Base-by-base conservation (phyloP, 2,888 invertebrate genomes). In the Yponomeuta plumbellus region DNA sequence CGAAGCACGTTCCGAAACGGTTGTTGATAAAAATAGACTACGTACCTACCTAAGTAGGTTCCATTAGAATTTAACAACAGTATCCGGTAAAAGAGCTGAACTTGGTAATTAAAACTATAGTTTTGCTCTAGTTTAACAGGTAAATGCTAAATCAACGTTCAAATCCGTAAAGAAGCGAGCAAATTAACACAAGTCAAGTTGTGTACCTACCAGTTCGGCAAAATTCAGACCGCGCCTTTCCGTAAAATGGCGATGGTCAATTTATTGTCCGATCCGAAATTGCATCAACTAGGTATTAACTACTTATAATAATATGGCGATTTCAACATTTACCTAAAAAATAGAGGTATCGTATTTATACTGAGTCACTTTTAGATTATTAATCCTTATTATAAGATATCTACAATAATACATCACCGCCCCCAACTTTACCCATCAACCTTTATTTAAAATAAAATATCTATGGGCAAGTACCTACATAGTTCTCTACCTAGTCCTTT, bases 1-100 rank as follows among this genome's bases (percentile, higher is more conserved):
- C 80, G 81, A 80, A 76, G 76, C 77, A 71, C 71, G 72, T 72
- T 75, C 71, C 69, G 72, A 77, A 76, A 76, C 70, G 72, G 71
- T 69, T 76, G 62, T 52, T 52, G 59, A 59, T 59, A 59, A 59
- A 21, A 22, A 21, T 59, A 59, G 21, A 52, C 20, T 34, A 65
- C 40, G 17, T 52, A 52, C 2, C 3, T 52, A 52, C 17, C 17
- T 52, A 17, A 17, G 17, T 52, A 17, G 13, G 13, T 52, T 1
- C 17, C 44, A 52, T 52, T 34, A 34, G 34, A 1, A 34, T 34
- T 26, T 8, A 34, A 34, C 34, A 34, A 34, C 34, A 34, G 6
- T 34, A 34, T 8, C 34, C 8, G 26, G 26, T 26, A 26, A 2
- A 26, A 34, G 34, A 34, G 34, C 5, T 34, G 34, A 34, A 5